Evolutionary conservation across 2,113 vertebrate species (phyloP), one percentile per base, ranked within the genome.

Genomic region (Myrmophylax atrothorax): DNA sequence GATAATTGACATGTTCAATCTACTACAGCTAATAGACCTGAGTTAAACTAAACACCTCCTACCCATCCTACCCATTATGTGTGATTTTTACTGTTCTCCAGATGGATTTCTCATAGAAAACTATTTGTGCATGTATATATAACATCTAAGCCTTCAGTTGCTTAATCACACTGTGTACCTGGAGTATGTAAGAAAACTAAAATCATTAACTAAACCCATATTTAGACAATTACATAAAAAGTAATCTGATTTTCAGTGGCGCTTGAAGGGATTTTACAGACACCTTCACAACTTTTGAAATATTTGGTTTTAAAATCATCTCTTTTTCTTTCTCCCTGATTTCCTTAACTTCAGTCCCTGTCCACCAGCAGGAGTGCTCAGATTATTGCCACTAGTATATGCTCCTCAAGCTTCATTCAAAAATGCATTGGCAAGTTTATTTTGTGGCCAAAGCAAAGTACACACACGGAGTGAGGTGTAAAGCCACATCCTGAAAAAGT

Each of bases 401-500:
- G 22, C 8, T 89, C 5, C 18, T 87, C n/a, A 17, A 44, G 12
- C 10, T 81, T 91, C 49, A 37, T 46, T 58, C n/a, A 75, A 60
- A 92, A 89, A 63, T 13, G 14, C 3, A 12, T 38, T 68, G 50
- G 31, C 60, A 95, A 88, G 26, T 53, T 92, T 67, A 80, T 93
- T 94, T 89, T 53, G 78, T 40, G 28, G 82, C 58, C 69, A 92
- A 63, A 86, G 19, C 6, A 80, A 90, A 90, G 10, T 17, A 37
- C 11, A 58, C 8, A 47, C 23, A 91, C 14, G 58, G 19, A 87
- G 5, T 64, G 25, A 52, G 26, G 22, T 66, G 53, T n/a, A 84
- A 94, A 89, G 15, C 28, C 40, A 58, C 31, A 82, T 84, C 75
- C 87, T 79, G 47, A 84, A 86, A 87, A 94, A 89, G 66, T 85